Conservation (phyloP, 2,113 vertebrate species). For the Nematolebias whitei region DNA sequence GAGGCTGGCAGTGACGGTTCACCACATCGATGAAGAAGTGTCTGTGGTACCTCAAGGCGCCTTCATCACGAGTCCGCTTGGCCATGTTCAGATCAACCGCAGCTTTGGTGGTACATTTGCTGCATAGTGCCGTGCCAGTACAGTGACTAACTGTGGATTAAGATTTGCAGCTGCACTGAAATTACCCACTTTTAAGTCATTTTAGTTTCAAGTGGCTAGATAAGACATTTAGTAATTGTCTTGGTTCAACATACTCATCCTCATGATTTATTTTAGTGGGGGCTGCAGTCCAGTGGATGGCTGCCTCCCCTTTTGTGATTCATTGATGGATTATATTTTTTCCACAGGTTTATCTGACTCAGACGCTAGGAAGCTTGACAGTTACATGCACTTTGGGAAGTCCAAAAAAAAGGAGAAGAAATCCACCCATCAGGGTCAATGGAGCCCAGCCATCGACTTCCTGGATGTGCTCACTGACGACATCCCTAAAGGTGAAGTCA, state of each 20-base stretch:
- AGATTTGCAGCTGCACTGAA: background rate
- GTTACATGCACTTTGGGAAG: conserved; percentile 88
- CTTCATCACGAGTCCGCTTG: conserved; percentile 84
- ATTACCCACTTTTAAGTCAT: background rate
- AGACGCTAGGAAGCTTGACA: conserved; percentile 86
- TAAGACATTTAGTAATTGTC: background rate
- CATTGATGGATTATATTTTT: background rate
- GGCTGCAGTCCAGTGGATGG: background rate
- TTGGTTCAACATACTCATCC: background rate
- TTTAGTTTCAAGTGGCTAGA: background rate
- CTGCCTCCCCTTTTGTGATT: background rate
- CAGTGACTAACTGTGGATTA: background rate
- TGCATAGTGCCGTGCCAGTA: background rate
- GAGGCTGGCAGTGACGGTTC: conserved; percentile 83
- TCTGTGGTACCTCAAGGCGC: conserved; percentile 88
- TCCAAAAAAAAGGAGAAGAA: conserved; percentile 83
- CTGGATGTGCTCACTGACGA: conserved; percentile 90
- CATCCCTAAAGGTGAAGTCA: conserved; percentile 85
- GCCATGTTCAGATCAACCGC: conserved; percentile 83
- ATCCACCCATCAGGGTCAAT: conserved; percentile 84
- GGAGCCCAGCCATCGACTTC: conserved; percentile 89
- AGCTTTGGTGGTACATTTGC: conserved; percentile 86
- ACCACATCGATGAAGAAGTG: conserved; percentile 86
- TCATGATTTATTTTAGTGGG: background rate
- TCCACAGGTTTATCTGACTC: conserved; percentile 84